Base-by-base conservation (phyloP, 1,140 invertebrate genomes). In the Leptoteleia sp. region DNA sequence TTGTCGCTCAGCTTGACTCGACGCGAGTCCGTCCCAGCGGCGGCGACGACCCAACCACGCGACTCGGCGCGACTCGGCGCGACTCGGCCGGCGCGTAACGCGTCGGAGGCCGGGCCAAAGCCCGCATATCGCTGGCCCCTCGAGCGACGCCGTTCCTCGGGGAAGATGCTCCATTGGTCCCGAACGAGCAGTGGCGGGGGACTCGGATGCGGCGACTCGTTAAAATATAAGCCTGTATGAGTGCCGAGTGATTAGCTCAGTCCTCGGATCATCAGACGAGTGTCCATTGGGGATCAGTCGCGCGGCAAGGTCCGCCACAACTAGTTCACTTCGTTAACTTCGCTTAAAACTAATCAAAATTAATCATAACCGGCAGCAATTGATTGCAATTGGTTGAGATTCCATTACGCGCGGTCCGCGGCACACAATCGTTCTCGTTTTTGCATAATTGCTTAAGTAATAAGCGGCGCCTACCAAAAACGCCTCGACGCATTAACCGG, bases 351-450 rank as follows among this genome's bases (percentile, higher is more conserved):
- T 88, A 89, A 88, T 89, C 85, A 87, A 88, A 89, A 89, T 88
- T 89, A 88, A 89, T 89, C 87, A 88, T 87, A 89, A 89, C 82
- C 85, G 80, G 72, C 82, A 88, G 87, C 86, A 88, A 89, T 89
- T 89, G 86, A 89, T 89, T 83, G 82, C 86, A 89, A 89, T 89
- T 89, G 87, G 84, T 84, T 83, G 81, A 85, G 86, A 88, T 87
- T 88, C 82, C 83, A 87, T 87, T 86, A 88, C 81, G 78, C 82
- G 80, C 78, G 55, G 61, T 57, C 64, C 76, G 82, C 80, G 81
- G 62, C n/a, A n/a, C n/a, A 6, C 72, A 76, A 62, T 80, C 76
- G 68, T 78, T 70, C 78, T 75, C 40, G 48, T 81, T 80, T 82
- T 72, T 80, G 76, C 71, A 79, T 82, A 79, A 84, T 81, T 81